Conservation (phyloP, 1,140 invertebrate species). For the Heterodera schachtii region DNA sequence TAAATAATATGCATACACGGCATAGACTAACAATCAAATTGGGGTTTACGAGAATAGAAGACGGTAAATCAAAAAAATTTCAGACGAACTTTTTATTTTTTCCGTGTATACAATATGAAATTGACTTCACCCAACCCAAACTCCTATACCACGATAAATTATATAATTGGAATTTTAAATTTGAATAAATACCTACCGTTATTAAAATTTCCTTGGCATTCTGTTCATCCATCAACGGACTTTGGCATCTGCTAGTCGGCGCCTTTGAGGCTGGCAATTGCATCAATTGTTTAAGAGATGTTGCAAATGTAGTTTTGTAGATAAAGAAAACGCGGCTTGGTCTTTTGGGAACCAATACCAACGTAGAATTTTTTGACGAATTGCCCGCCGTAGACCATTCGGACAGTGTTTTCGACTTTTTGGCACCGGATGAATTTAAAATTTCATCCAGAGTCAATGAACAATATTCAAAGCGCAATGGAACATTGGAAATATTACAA, state of each 20-base stretch:
- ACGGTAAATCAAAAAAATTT: no score
- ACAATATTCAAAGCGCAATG: slow-evolving; percentile 7
- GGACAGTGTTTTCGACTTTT: background rate
- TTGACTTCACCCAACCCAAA: no score
- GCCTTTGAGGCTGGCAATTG: background rate
- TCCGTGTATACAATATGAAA: no score
- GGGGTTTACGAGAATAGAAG: no score
- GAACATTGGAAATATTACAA: slow-evolving; percentile 4
- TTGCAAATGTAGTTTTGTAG: background rate
- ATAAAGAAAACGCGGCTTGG: background rate
- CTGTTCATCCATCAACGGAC: background rate
- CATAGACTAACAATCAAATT: no score
- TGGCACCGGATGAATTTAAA: background rate
- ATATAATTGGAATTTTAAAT: no score
- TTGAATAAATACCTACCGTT: background rate
- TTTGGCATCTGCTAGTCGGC: background rate
- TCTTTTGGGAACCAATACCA: background rate
- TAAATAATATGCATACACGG: no score
- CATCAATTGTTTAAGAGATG: background rate
- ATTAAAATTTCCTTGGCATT: background rate
- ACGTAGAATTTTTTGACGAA: background rate
- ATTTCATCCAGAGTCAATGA: slow-evolving; percentile 16
- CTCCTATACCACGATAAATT: no score
- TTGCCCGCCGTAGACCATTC: background rate
- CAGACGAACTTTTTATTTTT: no score